Evolutionary conservation across 2,113 vertebrate species (phyloP), one percentile per base, ranked within the genome.

Genomic region (Mugil cephalus): DNA sequence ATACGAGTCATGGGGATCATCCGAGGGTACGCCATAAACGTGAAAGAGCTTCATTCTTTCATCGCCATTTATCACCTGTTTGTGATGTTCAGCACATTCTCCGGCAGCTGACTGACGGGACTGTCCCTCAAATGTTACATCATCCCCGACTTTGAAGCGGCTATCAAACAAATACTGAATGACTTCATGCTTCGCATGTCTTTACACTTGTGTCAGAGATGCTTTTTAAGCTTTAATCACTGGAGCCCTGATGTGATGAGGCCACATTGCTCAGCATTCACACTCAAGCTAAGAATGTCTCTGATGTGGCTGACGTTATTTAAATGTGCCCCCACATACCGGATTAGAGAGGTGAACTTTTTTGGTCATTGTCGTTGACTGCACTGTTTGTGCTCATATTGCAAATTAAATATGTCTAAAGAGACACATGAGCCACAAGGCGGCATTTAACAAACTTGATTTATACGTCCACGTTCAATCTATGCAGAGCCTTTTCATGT

Each of bases 251-350:
- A 51, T 24, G 63, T 35, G 40, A 74, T 51, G 74, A 73, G 73
- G 74, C 75, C 50, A 14, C 68, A 46, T 64, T 17, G 48, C 69
- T 61, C 42, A 8, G 62, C 36, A 3, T 76, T 77, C 74, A 58
- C 83, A 80, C 83, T 64, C 47, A 8, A 50, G 14, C 36, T 6
- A 51, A 78, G 60, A 66, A 82, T 68, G 63, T 55, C 61, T 79
- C 40, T 82, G 78, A 80, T 62, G 80, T 69, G 38, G 70, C 40
- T 17, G 10, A 6, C 76, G 76, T 55, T 77, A 79, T 88, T 88
- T 82, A n/a, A 55, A 54, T 62, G 69, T 55, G 18, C 2, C 36
- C 55, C 51, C 19, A 21, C 15, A 39, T 1, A 8, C 14, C n/a
- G 35, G 46, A 35, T 46, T 19, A 51, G 17, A 52, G 80, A 39